Evolutionary conservation across 2,888 invertebrate genomes (phyloP).

Genomic region (Theodoxus fluviatilis): DNA sequence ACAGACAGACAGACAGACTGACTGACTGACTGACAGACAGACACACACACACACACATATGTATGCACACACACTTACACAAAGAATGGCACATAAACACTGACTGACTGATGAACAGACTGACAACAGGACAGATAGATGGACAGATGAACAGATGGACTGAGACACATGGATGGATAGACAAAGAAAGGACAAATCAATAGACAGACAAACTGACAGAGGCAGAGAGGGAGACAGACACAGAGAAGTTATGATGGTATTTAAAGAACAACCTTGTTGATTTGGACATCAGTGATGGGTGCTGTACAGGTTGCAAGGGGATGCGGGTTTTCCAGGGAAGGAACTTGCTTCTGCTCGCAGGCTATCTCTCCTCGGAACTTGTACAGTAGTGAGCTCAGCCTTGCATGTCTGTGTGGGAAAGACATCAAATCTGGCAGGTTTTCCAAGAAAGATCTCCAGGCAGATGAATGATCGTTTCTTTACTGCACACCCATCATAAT

Average conservation of each 20-base stretch:
- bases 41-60: not conserved
- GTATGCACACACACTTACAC: too few relatives aligned
- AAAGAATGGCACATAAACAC: too few relatives aligned
- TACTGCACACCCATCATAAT: too few relatives aligned
- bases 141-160: not conserved
- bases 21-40: not conserved
- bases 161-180: not conserved
- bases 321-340: conserved; percentile 49
- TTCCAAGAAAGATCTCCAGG: too few relatives aligned
- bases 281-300: conserved; percentile 42
- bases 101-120: not conserved
- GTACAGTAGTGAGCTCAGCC: conserved; percentile 57
- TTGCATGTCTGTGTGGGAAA: conserved; percentile 52
- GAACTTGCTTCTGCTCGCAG: conserved; percentile 30
- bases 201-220: not conserved
- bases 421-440: not conserved
- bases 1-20: too few relatives aligned
- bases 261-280: conserved; percentile 55
- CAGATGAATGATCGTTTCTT: too few relatives aligned
- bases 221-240: not conserved
- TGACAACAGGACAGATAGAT: not conserved
- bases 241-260: not conserved
- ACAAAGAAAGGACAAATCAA: not conserved
- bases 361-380: conserved; percentile 47
- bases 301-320: conserved; percentile 45